These are phyloP conservation scores for Ormyrus labotus DNA, from an alignment of 2,888 invertebrate species.

Conservation along the genomic window DNA sequence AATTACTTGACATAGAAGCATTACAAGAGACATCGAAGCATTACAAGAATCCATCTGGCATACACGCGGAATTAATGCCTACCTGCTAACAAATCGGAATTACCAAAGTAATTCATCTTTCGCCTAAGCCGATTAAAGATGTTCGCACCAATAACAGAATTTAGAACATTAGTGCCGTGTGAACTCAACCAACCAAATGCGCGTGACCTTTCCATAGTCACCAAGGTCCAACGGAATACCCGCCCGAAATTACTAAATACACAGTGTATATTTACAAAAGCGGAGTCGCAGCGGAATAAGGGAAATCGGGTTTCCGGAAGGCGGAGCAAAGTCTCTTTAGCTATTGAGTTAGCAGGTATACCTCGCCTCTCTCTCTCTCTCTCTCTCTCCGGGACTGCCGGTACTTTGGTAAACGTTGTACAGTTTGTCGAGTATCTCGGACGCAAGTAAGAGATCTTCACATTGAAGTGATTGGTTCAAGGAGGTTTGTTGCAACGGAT, in stretches of 20 bases:
- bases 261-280: conserved; percentile 25
- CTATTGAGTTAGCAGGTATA: conserved; percentile 52
- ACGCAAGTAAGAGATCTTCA: conserved; percentile 56
- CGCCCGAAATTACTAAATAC: conserved; percentile 6
- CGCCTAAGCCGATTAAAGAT: neutral
- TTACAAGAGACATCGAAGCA: too few species aligned
- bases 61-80: neutral
- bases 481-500: conserved; percentile 33
- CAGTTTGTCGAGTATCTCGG: conserved; percentile 51
- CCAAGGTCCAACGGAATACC: neutral
- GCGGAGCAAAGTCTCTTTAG: conserved; percentile 31
- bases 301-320: conserved; percentile 29
- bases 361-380: neutral
- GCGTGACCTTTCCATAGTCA: too few species aligned
- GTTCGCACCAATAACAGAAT: too few species aligned
- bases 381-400: neutral
- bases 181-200: too few species aligned
- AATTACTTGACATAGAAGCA: too few species aligned
- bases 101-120: neutral
- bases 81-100: neutral
- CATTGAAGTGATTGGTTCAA: conserved; percentile 56
- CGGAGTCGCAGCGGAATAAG: conserved; percentile 4
- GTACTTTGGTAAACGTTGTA: conserved; percentile 50
- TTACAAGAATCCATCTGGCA: too few species aligned
- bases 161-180: too few species aligned